A percentile compares a stretch with the other conserved stretches of the same genome.
These are phyloP conservation scores for Habrosyne pyritoides DNA, from an alignment of 2,888 invertebrate species.

Conservation along the genomic window DNA sequence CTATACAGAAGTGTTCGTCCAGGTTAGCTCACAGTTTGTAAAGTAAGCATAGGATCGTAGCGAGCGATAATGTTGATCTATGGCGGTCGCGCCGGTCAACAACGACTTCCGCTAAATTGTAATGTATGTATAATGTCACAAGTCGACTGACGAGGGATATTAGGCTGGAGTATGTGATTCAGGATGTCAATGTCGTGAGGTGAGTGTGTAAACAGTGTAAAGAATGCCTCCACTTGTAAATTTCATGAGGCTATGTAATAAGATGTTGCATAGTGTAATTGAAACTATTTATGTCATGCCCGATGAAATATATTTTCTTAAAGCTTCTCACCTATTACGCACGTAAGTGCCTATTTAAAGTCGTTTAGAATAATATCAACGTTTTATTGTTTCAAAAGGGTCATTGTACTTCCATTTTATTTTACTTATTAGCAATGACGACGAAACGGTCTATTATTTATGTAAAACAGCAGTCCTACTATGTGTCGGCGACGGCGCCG, in stretches of 20 bases:
- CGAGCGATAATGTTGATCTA: constrained; percentile 45
- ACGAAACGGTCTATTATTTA: constrained; percentile 33
- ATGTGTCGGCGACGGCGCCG: constrained; percentile 31
- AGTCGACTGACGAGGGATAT: constrained; percentile 57
- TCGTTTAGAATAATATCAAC: constrained; percentile 58
- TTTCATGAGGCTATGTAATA: constrained; percentile 61
- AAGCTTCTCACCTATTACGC: constrained; percentile 68
- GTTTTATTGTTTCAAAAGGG: constrained; percentile 55
- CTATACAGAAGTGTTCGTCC: constrained; percentile 58
- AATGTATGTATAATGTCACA: constrained; percentile 58
- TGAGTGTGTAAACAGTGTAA: constrained; percentile 41
- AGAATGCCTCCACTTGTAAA: constrained; percentile 53
- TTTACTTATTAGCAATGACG: constrained; percentile 55
- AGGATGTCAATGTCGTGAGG: constrained; percentile 51
- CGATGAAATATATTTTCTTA: constrained; percentile 71
- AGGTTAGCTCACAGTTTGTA: constrained; percentile 58
- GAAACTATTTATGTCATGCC: constrained; percentile 67
- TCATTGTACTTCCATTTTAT: constrained; percentile 66
- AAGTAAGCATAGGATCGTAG: constrained; percentile 62
- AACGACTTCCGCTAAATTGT: constrained; percentile 59
- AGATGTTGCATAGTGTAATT: constrained; percentile 62
- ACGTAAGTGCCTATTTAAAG: constrained; percentile 71
- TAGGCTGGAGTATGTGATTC: constrained; percentile 61
- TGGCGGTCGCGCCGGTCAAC: too few relatives aligned
- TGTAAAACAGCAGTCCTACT: constrained; percentile 64